Evolutionary conservation across 2,888 invertebrate genomes (phyloP).

Genomic region (Epsilonema sp.): DNA sequence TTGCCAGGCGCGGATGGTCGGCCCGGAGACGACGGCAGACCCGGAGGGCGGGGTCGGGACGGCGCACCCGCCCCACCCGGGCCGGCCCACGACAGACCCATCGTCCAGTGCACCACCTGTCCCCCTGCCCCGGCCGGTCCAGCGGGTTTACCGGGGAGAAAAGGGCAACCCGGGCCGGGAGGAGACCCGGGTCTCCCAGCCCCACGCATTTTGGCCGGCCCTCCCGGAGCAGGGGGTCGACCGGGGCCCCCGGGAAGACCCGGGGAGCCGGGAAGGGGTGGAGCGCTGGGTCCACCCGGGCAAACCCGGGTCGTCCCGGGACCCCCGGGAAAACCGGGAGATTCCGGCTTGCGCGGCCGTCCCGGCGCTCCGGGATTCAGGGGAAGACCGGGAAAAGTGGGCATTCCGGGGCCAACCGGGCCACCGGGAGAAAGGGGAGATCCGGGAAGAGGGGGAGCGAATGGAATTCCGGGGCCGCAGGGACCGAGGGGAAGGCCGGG

Average conservation of each 20-base stretch:
- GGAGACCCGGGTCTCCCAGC: neutral
- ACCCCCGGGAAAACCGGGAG: neutral
- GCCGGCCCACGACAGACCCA: neutral
- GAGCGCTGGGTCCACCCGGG: too few relatives aligned
- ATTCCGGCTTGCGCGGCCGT: neutral
- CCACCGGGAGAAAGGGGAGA: neutral
- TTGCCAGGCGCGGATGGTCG: slow-evolving; percentile 1
- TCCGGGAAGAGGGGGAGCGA: slow-evolving; percentile 1
- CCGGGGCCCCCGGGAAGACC: too few relatives aligned
- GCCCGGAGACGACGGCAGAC: neutral
- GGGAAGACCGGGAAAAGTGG: neutral
- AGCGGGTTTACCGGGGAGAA: neutral
- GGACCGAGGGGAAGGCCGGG: slow-evolving; percentile 9
- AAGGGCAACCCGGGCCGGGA: neutral
- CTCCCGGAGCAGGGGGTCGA: neutral
- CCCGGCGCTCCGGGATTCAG: neutral
- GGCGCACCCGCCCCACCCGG: slow-evolving; percentile 4
- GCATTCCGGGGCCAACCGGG: neutral
- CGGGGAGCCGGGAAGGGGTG: too few relatives aligned
- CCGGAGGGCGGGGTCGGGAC: neutral
- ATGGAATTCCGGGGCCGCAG: slow-evolving; percentile 1
- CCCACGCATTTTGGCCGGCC: too few relatives aligned
- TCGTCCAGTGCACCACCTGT: neutral
- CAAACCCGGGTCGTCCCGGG: too few relatives aligned
- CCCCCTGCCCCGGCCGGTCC: too few relatives aligned